Evolutionary conservation across 2,113 vertebrate genomes (phyloP).

Genomic region (Otis tarda): DNA sequence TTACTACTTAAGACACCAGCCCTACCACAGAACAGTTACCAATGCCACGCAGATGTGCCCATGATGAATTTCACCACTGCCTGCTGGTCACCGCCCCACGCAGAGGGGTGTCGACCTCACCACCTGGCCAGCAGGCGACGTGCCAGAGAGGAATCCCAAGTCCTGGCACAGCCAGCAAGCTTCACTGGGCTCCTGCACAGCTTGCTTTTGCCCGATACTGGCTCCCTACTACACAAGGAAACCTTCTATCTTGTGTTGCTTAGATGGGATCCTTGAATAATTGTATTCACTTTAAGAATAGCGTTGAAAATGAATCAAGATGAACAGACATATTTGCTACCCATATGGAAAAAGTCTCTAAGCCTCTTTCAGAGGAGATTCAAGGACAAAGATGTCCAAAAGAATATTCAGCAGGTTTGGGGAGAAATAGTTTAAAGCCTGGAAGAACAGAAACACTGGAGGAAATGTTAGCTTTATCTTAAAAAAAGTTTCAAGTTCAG

Average conservation of each 20-base stretch:
- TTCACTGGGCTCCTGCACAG: not conserved
- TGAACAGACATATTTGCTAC: not conserved
- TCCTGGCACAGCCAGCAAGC: not conserved
- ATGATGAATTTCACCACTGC: not conserved
- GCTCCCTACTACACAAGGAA: not conserved
- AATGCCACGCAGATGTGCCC: accelerated
- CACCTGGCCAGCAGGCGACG: accelerated
- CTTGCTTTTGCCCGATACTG: not conserved
- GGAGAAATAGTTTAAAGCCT: not conserved
- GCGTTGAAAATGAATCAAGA: not conserved
- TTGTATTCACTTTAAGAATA: not conserved
- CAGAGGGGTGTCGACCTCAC: accelerated
- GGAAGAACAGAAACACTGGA: not conserved
- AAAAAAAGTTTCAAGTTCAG: not conserved
- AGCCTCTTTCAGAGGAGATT: not conserved
- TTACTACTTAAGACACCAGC: not conserved
- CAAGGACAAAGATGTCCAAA: not conserved
- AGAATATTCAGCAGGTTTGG: not conserved
- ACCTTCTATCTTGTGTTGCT: not conserved
- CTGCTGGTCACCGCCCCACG: not conserved
- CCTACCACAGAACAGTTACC: not conserved
- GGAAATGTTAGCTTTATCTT: not conserved
- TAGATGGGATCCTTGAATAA: not conserved
- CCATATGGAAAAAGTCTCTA: not conserved
- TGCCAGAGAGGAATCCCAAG: not conserved